Conservation (phyloP, 1,140 invertebrate genomes). For the Neodiprion pinetum region DNA sequence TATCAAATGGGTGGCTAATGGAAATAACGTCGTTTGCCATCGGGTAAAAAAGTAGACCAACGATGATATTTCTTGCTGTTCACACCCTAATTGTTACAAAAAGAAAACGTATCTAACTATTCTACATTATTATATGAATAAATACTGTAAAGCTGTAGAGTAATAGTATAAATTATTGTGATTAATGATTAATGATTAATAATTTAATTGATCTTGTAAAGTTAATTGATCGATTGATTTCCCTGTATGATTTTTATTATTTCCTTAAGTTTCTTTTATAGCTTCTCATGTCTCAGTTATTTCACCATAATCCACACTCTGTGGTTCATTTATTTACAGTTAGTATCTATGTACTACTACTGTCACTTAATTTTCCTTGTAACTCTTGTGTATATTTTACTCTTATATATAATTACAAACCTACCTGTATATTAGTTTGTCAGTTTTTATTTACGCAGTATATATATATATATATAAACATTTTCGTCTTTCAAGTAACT, state of each 20-base stretch:
- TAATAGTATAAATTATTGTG: slow-evolving; percentile 38
- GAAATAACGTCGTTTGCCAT: slow-evolving; percentile 31
- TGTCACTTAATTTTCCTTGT: slow-evolving; percentile 14
- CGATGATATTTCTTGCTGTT: slow-evolving; percentile 30
- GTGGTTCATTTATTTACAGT: neutral
- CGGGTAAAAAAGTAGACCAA: slow-evolving; percentile 14
- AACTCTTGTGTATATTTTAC: slow-evolving; percentile 56
- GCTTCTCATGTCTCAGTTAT: slow-evolving; percentile 38
- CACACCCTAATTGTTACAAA: slow-evolving; percentile 25
- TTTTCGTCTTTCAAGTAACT: too few species aligned
- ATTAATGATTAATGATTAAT: slow-evolving; percentile 29
- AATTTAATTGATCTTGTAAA: slow-evolving; percentile 25
- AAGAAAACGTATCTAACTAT: slow-evolving; percentile 23
- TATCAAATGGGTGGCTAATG: slow-evolving; percentile 27
- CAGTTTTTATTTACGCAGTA: slow-evolving; percentile 42
- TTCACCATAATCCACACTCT: slow-evolving; percentile 28
- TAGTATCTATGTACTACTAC: neutral
- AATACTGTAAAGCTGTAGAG: slow-evolving; percentile 31
- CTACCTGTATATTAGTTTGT: slow-evolving; percentile 25
- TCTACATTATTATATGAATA: slow-evolving; percentile 13
- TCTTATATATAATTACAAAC: slow-evolving; percentile 13
- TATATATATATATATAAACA: slow-evolving; percentile 21
- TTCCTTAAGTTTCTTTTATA: slow-evolving; percentile 14
- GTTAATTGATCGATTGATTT: slow-evolving; percentile 26
- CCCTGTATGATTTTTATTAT: slow-evolving; percentile 39